phyloP scores from a whole-genome alignment of 2,113 vertebrate species.

The Nanorana parkeri region DNA sequence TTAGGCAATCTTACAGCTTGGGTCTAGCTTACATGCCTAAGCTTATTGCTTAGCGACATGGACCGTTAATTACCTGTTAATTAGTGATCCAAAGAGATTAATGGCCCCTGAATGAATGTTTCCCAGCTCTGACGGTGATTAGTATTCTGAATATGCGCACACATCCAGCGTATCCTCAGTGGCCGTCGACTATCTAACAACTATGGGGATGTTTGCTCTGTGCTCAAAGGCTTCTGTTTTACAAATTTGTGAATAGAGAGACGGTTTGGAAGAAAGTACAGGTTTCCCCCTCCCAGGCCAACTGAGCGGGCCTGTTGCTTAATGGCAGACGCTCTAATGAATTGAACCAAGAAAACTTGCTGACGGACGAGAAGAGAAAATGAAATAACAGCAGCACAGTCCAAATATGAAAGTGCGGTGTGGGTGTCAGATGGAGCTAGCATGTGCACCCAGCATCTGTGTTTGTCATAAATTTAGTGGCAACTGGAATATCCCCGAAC shows the following conservation, averaged over 20 bases:
- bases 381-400: conserved; percentile 9
- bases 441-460: conserved; percentile 45
- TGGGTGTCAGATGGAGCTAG: conserved; percentile 28
- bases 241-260: conserved; percentile 17
- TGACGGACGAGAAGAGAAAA: conserved; percentile 30
- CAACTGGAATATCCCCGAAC: conserved; percentile 31
- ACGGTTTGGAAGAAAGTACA: conserved; percentile 10
- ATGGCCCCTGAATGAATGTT: background rate
- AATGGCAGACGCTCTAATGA: conserved; percentile 27
- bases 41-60: background rate
- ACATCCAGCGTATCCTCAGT: background rate
- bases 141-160: background rate
- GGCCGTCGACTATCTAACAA: background rate
- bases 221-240: conserved; percentile 43
- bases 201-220: conserved; percentile 3
- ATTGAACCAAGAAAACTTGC: conserved; percentile 6
- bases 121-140: conserved; percentile 1
- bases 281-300: background rate
- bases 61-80: conserved; percentile 22
- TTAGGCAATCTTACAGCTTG: background rate
- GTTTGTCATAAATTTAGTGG: conserved; percentile 43
- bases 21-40: background rate
- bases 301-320: background rate
- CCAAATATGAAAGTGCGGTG: conserved; percentile 39
- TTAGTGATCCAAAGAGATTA: background rate